phyloP scores from a whole-genome alignment of 2,888 invertebrate species.

The Scelioninae gen. 2 region DNA sequence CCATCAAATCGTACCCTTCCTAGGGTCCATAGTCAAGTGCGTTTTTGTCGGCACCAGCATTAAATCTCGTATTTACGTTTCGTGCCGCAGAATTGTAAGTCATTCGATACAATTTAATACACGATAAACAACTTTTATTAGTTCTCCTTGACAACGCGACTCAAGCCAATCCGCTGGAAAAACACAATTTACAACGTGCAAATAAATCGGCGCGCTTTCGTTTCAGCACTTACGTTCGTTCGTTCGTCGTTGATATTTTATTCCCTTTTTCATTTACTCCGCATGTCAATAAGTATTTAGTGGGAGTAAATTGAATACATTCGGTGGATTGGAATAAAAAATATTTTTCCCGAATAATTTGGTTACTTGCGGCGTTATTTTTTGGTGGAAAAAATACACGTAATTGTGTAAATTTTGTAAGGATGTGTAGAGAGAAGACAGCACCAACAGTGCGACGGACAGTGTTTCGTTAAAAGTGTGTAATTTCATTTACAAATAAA shows the following conservation, averaged over 20 bases:
- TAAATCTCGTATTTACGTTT: conserved; percentile 52
- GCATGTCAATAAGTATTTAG: no score
- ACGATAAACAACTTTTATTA: conserved; percentile 57
- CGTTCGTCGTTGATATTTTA: conserved; percentile 26
- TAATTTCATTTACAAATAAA: no score
- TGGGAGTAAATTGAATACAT: no score
- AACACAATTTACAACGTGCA: conserved; percentile 52
- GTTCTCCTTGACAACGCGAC: conserved; percentile 45
- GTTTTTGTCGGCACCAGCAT: conserved; percentile 35
- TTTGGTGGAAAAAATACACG: no score
- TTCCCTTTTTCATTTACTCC: neutral
- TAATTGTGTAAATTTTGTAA: no score
- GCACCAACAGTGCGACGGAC: no score
- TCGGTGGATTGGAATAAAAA: no score
- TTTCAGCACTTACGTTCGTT: conserved; percentile 36
- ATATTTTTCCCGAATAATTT: no score
- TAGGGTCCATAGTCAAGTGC: conserved; percentile 26
- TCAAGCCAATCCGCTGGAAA: conserved; percentile 42
- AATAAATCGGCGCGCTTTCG: conserved; percentile 40
- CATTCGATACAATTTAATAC: conserved; percentile 53
- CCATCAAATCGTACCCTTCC: no score
- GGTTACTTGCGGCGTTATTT: no score
- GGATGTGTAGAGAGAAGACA: no score
- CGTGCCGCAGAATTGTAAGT: conserved; percentile 44
- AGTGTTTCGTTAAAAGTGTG: no score